These are phyloP conservation scores for Scrobipalpa atriplicella DNA, from an alignment of 2,888 invertebrate species.

Conservation along the genomic window DNA sequence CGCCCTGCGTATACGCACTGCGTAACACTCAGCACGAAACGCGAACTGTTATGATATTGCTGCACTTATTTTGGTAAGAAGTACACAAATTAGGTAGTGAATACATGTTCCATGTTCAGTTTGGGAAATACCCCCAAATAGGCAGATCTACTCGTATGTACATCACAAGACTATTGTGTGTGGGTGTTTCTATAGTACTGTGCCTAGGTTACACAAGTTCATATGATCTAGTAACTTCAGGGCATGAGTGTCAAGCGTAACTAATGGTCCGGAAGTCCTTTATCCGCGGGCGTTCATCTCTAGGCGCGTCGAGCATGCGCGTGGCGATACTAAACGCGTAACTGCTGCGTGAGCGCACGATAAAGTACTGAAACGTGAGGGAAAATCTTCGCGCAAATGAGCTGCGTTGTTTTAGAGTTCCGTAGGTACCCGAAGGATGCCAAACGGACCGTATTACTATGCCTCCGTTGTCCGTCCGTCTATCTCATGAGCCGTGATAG, in stretches of 20 bases:
- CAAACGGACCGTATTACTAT: no score
- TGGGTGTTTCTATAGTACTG: no score
- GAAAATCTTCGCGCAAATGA: neutral
- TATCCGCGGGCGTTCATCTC: slow-evolving; percentile 72
- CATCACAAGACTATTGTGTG: no score
- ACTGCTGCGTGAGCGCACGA: neutral
- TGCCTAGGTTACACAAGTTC: neutral
- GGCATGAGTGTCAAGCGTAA: slow-evolving; percentile 56
- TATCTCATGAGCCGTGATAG: no score
- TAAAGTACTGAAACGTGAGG: neutral
- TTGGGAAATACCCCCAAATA: no score
- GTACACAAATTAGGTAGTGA: no score
- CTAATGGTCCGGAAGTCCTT: slow-evolving; percentile 73
- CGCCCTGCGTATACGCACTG: neutral
- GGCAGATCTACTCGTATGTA: no score
- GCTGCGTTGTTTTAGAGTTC: neutral
- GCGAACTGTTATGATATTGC: neutral
- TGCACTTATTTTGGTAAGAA: no score
- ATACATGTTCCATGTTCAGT: no score
- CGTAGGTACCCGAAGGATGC: no score
- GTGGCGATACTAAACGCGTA: slow-evolving; percentile 16
- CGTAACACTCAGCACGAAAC: neutral
- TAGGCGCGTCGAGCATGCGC: slow-evolving; percentile 30
- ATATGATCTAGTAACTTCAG: neutral
- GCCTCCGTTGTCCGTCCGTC: no score